A percentile compares a stretch with the other conserved stretches of the same genome.
These are phyloP conservation scores for Anagyrus pseudococci DNA, from an alignment of 2,888 invertebrate species.

Conservation along the genomic window DNA sequence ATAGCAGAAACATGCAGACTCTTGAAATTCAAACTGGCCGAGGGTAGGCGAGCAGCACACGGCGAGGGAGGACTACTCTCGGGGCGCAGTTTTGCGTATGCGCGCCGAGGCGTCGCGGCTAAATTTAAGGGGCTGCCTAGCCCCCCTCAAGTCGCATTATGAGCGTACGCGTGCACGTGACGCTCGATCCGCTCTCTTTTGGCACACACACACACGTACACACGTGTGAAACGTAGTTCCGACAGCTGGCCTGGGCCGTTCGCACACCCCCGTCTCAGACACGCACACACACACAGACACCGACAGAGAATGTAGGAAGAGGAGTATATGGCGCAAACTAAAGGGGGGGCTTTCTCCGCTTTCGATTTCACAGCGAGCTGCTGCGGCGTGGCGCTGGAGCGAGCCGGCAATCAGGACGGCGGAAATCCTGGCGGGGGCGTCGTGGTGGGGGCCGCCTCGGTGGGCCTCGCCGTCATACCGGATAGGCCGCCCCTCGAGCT, in stretches of 20 bases:
- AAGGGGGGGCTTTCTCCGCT: too few relatives aligned
- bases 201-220: too few relatives aligned
- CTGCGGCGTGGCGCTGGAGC: conserved; percentile 57
- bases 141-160: background rate
- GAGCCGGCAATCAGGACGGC: conserved; percentile 40
- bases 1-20: too few relatives aligned
- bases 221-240: too few relatives aligned
- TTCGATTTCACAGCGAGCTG: conserved; percentile 53
- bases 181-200: background rate
- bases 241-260: too few relatives aligned
- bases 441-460: conserved; percentile 49
- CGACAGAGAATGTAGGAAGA: too few relatives aligned
- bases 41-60: too few relatives aligned
- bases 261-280: too few relatives aligned
- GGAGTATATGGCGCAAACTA: too few relatives aligned
- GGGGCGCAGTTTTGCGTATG: background rate
- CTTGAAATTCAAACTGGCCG: too few relatives aligned
- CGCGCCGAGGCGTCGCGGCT: background rate
- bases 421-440: conserved; percentile 47
- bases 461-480: conserved; percentile 59
- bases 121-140: conserved; percentile 4
- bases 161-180: conserved; percentile 4
- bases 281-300: too few relatives aligned
- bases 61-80: too few relatives aligned
- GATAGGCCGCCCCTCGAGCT: conserved; percentile 59